Base-by-base conservation (phyloP, 2,888 invertebrate species). In the Ceraclea dissimilis region DNA sequence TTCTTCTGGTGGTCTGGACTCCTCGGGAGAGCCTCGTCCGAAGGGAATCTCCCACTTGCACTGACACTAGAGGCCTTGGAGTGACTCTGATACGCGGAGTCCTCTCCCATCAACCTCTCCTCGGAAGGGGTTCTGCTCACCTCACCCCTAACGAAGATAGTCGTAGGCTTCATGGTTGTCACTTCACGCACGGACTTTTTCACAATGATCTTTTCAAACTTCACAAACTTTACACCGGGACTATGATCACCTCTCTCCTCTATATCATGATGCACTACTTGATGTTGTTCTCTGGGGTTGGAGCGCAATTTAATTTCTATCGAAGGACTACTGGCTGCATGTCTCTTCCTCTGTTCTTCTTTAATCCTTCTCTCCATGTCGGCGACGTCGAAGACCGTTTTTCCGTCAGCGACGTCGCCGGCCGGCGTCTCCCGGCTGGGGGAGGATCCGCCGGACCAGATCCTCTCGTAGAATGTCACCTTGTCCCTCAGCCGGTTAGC, bases 391-490 rank as follows among this genome's bases (percentile, higher is more conserved):
- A 76, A 68, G 2, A 39, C 39, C 19, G 73, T 69, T 59, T 73
- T 69, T 51, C 71, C 67, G 66, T 78, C 71, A 62, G 67, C 64
- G 68, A 72, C 62, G 66, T 73, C 66, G 55, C 67, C 70, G 63
- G 71, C 66, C 61, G 75, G 68, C 2, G 54, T 52, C 51, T 67
- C 71, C 63, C 70, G 66, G 61, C 75, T 68, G 17, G 56, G 55
- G 39, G 58, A 48, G 33, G 66, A 64, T 46, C 68, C 63, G 20
- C 84, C 82, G 60, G 82, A 79, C 86, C 87, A 88, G 63, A 88
- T 82, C 74, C 85, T 85, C 71, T 90, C 90, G 72, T 88, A 90
- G 70, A 88, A 88, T 64, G 80, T 83, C 64, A 90, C 89, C 65
- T 87, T 83, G 67, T 88, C 85, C 62, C 82, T 80, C 60, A 90